These are phyloP conservation scores for Drosophila triauraria DNA, from an alignment of 1,140 invertebrate genomes.

Conservation along the genomic window DNA sequence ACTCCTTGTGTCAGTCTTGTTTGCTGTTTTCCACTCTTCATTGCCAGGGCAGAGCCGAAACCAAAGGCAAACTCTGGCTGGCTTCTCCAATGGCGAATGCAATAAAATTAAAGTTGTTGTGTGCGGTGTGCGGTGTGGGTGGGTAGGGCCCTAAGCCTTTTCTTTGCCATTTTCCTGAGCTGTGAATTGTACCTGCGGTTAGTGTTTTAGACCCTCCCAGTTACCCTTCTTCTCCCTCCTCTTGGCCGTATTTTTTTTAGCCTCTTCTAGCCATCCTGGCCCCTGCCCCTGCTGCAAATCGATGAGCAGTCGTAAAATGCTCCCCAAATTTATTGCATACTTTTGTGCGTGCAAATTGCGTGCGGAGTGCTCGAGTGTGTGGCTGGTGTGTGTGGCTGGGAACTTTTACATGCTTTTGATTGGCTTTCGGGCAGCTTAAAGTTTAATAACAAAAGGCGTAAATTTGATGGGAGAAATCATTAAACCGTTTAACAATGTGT, in stretches of 20 bases:
- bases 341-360: slow-evolving; percentile 50
- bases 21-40: slow-evolving; percentile 23
- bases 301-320: slow-evolving; percentile 72
- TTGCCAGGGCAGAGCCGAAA: slow-evolving; percentile 1
- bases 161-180: slow-evolving; percentile 12
- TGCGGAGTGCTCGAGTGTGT: slow-evolving; percentile 11
- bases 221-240: not conserved
- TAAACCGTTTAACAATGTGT: slow-evolving; percentile 55
- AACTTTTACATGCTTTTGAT: slow-evolving; percentile 70
- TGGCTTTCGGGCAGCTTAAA: slow-evolving; percentile 65
- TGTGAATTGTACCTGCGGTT: slow-evolving; percentile 62
- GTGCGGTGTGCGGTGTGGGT: not conserved
- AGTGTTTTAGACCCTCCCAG: slow-evolving; percentile 10
- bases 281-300: slow-evolving; percentile 46
- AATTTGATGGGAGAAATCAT: slow-evolving; percentile 48
- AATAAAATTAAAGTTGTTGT: slow-evolving; percentile 73
- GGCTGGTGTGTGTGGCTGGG: slow-evolving; percentile 4
- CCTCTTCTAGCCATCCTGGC: not conserved
- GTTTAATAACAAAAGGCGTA: slow-evolving; percentile 64
- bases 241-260: not conserved
- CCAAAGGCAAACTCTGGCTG: slow-evolving; percentile 26
- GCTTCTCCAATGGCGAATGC: slow-evolving; percentile 47
- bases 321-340: slow-evolving; percentile 75
- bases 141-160: slow-evolving; percentile 60
- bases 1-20: slow-evolving; percentile 29